Conservation (phyloP, 2,888 invertebrate genomes). For the Salticus scenicus region DNA sequence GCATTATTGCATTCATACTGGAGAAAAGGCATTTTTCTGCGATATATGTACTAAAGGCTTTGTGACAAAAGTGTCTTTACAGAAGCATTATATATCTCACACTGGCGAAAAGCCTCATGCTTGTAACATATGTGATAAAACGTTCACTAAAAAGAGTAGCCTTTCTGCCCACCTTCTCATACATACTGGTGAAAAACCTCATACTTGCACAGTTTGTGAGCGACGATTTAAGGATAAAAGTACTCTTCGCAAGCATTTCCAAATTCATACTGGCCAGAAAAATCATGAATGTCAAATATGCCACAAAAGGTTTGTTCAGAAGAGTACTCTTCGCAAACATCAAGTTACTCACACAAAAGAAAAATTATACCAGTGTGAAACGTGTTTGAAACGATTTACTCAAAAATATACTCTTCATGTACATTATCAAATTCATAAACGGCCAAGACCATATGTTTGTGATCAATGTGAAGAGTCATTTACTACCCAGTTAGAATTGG, state of each 20-base stretch:
- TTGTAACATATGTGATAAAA: conserved; percentile 46
- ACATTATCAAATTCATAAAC: conserved; percentile 63
- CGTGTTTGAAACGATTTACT: conserved; percentile 50
- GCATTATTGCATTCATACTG: conserved; percentile 55
- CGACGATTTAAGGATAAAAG: conserved; percentile 64
- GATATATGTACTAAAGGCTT: conserved; percentile 54
- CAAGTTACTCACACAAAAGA: conserved; percentile 63
- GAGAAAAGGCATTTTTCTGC: conserved; percentile 57
- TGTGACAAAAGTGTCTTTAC: conserved; percentile 36
- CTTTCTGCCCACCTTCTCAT: conserved; percentile 46
- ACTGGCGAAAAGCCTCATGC: conserved; percentile 63
- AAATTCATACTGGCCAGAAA: conserved; percentile 60
- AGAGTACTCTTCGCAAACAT: conserved; percentile 60
- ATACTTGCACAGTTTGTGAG: conserved; percentile 47
- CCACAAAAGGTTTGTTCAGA: conserved; percentile 53
- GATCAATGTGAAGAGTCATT: conserved; percentile 53
- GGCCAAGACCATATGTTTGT: conserved; percentile 53
- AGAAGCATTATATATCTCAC: conserved; percentile 49
- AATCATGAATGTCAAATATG: conserved; percentile 59
- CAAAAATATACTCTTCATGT: conserved; percentile 64
- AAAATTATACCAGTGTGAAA: conserved; percentile 60
- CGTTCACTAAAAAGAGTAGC: conserved; percentile 61
- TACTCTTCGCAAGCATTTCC: conserved; percentile 54
- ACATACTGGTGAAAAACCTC: conserved; percentile 62
- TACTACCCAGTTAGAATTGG: conserved; percentile 47